Percentiles rank a stretch among this genome's conserved stretches.
phyloP scores from a whole-genome alignment of 2,888 invertebrate genomes.

The Diarsia brunnea region DNA sequence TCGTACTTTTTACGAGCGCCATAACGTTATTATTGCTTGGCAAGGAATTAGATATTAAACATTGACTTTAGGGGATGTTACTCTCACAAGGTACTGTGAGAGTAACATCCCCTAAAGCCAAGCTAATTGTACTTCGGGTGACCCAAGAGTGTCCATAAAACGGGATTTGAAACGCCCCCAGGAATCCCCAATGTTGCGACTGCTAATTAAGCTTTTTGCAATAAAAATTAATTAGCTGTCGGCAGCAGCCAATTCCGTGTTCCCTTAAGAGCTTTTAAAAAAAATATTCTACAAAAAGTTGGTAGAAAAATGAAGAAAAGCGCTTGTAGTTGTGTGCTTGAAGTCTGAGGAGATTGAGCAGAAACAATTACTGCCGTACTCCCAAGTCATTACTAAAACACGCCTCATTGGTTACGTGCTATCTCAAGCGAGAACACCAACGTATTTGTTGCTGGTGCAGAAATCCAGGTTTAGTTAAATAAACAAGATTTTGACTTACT shows the following conservation, averaged over 20 bases:
- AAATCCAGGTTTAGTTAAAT: conserved; percentile 5
- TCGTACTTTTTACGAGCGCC: conserved; percentile 63
- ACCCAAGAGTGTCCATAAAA: conserved; percentile 31
- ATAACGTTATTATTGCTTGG: conserved; percentile 63
- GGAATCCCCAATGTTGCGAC: conserved; percentile 28
- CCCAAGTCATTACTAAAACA: conserved; percentile 13
- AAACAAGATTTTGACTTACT: conserved; percentile 6
- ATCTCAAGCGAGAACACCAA: conserved; percentile 15
- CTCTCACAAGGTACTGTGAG: conserved; percentile 23
- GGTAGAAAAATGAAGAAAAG: conserved; percentile 20
- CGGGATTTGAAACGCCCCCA: conserved; percentile 24
- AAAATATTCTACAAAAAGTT: conserved; percentile 18
- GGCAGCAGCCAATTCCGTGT: conserved; percentile 13
- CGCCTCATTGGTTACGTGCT: conserved; percentile 27
- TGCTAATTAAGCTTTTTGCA: conserved; percentile 43
- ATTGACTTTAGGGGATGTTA: conserved; percentile 24
- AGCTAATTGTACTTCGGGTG: conserved; percentile 38
- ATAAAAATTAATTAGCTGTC: conserved; percentile 53
- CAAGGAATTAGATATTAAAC: conserved; percentile 57
- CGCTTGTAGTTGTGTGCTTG: conserved; percentile 9
- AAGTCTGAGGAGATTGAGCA: conserved; percentile 30
- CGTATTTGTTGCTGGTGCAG: neutral
- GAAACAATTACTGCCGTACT: conserved; percentile 25
- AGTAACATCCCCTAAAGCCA: too few relatives aligned
- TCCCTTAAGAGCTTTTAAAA: conserved; percentile 25